Conservation (phyloP, 2,888 invertebrate species). For the Meta bourneti region DNA sequence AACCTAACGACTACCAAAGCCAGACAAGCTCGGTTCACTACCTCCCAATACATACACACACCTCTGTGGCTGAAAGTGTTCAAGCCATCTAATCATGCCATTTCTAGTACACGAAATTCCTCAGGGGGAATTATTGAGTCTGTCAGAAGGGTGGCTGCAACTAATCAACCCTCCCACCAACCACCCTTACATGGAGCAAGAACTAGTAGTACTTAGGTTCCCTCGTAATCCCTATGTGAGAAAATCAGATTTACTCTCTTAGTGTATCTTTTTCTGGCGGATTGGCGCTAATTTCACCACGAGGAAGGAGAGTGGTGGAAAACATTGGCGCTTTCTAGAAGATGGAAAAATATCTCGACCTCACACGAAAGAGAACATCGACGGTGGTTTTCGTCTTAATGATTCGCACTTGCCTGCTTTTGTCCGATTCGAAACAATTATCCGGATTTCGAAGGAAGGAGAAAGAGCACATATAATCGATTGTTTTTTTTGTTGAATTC, state of each 20-base stretch:
- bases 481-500: neutral
- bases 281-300: slow-evolving; percentile 48
- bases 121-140: slow-evolving; percentile 46
- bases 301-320: neutral
- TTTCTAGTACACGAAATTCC: slow-evolving; percentile 24
- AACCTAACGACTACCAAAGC: slow-evolving; percentile 12
- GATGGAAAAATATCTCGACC: slow-evolving; percentile 14
- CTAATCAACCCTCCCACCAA: slow-evolving; percentile 55
- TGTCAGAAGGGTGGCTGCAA: slow-evolving; percentile 50
- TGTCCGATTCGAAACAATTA: neutral
- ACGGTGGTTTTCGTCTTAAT: slow-evolving; percentile 22
- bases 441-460: neutral
- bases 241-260: slow-evolving; percentile 66
- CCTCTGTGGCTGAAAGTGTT: neutral
- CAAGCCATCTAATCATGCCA: slow-evolving; percentile 43
- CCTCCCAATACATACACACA: neutral
- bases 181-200: neutral
- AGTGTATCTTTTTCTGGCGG: slow-evolving; percentile 32
- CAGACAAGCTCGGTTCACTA: neutral
- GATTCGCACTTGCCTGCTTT: neutral
- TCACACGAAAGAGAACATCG: neutral
- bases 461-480: neutral
- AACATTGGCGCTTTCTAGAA: neutral
- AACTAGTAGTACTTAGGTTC: slow-evolving; percentile 15
- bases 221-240: slow-evolving; percentile 54